These are phyloP conservation scores for Anoplopoma fimbria DNA, from an alignment of 2,113 vertebrate genomes.

Conservation along the genomic window DNA sequence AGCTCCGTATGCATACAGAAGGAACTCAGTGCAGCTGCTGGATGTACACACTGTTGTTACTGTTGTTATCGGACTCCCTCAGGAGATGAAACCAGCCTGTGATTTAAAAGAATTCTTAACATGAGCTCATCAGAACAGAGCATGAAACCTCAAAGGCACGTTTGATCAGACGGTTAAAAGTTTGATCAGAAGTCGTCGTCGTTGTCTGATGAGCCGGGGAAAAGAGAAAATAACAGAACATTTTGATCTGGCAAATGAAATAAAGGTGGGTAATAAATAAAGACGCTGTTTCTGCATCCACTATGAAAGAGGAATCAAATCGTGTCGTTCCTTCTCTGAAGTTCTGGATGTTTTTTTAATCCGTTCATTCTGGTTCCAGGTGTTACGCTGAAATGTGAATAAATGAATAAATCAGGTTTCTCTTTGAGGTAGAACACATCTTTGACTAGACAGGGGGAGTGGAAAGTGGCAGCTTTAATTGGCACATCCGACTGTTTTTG, in stretches of 20 bases:
- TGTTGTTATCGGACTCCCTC: constrained; percentile 41
- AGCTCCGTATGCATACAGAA: not conserved
- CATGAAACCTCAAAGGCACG: constrained; percentile 33
- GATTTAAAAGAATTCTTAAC: constrained; percentile 48
- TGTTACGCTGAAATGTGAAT: constrained; percentile 52
- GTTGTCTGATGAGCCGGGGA: constrained; percentile 25
- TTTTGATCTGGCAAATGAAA: constrained; percentile 66
- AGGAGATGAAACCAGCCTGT: constrained; percentile 2
- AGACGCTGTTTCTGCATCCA: constrained; percentile 10
- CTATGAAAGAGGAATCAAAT: constrained; percentile 36
- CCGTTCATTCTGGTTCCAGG: constrained; percentile 31
- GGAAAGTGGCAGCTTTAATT: constrained; percentile 48
- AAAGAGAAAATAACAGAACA: constrained; percentile 30
- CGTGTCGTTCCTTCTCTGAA: not conserved
- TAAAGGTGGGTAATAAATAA: constrained; percentile 55
- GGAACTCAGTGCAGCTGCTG: constrained; percentile 4
- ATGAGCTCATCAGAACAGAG: constrained; percentile 35
- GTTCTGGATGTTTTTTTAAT: constrained; percentile 7
- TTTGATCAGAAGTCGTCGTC: constrained; percentile 49
- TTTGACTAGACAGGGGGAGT: constrained; percentile 30
- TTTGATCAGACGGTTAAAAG: constrained; percentile 63
- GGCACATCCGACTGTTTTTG: constrained; percentile 53
- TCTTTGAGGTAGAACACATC: constrained; percentile 56
- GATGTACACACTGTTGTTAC: not conserved
- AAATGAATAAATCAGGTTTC: constrained; percentile 47